A percentile compares a stretch with the other conserved stretches of the same genome.
phyloP scores from a whole-genome alignment of 2,797 vertebrate genomes.

The Myotis planiceps region DNA sequence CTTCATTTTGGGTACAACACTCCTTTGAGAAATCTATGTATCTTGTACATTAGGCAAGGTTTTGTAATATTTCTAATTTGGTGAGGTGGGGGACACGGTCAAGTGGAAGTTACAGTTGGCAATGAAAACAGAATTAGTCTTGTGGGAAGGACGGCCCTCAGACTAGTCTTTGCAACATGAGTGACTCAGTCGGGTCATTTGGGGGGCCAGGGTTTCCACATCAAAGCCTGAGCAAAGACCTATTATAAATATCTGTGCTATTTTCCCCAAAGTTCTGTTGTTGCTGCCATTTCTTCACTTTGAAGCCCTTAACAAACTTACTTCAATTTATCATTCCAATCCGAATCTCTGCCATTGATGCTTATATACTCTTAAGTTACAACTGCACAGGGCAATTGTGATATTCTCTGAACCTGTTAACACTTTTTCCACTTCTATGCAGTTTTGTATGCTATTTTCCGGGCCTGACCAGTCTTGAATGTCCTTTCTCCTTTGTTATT shows the following conservation, averaged over 20 bases:
- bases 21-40: background rate
- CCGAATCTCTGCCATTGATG: background rate
- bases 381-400: background rate
- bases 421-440: background rate
- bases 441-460: background rate
- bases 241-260: background rate
- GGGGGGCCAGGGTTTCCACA: background rate
- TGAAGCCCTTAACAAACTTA: background rate
- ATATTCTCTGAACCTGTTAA: background rate
- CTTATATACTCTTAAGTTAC: background rate
- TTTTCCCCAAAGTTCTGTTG: background rate
- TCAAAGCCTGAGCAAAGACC: background rate
- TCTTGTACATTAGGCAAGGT: background rate
- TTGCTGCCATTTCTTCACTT: background rate
- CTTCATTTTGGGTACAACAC: background rate
- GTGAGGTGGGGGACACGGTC: background rate
- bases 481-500: background rate
- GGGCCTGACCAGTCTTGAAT: background rate
- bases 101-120: background rate
- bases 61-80: conserved; percentile 31
- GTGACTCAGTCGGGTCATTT: background rate
- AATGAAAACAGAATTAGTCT: background rate
- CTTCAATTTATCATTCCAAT: background rate
- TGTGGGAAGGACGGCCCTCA: background rate
- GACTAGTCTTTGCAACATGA: background rate